A percentile compares a stretch with the other conserved stretches of the same genome.
These are phyloP conservation scores for Poecilia velifera DNA, from an alignment of 2,797 vertebrate species.

Conservation along the genomic window DNA sequence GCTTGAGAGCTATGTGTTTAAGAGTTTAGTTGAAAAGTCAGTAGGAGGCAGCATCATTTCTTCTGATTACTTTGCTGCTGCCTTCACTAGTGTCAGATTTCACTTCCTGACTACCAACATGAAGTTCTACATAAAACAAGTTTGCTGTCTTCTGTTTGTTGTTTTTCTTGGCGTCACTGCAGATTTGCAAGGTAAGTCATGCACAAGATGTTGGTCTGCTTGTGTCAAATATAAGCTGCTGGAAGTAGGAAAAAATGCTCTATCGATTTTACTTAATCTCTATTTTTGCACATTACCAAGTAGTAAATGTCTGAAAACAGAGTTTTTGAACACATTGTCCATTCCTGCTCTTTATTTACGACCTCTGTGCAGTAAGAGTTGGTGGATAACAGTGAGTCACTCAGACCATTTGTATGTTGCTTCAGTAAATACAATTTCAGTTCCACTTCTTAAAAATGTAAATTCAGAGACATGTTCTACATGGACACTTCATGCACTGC, in stretches of 20 bases:
- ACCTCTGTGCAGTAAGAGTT: not conserved
- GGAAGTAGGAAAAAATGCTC: not conserved
- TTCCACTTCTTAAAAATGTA: not conserved
- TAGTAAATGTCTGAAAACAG: too few relatives aligned
- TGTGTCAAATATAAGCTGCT: not conserved
- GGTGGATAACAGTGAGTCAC: not conserved
- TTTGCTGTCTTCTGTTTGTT: not conserved
- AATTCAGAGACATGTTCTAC: not conserved
- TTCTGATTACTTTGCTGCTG: not conserved
- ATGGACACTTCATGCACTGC: not conserved
- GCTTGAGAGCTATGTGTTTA: not conserved
- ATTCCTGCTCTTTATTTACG: not conserved
- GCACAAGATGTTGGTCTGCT: not conserved
- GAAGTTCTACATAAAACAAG: not conserved
- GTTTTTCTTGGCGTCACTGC: constrained; percentile 25
- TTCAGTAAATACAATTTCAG: not conserved
- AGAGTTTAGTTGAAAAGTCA: not conserved
- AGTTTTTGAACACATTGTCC: not conserved
- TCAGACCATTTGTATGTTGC: not conserved
- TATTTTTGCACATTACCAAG: not conserved
- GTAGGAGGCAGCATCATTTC: not conserved
- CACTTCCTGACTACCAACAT: not conserved
- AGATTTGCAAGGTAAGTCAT: constrained; percentile 46
- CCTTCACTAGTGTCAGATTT: not conserved
- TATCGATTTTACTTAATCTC: not conserved